Conservation (phyloP, 37 sponge, comb jelly and placozoan species). For the Diacarnus erythraeanus region DNA sequence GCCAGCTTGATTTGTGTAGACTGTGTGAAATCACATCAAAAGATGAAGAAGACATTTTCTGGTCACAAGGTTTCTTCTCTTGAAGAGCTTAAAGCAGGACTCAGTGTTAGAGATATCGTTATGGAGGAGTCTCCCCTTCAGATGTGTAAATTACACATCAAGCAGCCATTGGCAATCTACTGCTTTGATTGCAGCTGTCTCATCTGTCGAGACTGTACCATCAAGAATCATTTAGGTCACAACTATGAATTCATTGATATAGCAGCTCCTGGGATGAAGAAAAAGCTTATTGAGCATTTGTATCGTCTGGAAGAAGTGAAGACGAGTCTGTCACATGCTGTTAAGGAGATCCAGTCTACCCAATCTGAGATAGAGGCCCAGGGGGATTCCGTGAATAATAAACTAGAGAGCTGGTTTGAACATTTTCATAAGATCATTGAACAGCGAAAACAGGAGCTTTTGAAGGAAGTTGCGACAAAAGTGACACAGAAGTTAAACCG, state of each 20-base stretch:
- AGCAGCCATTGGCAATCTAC: conserved; percentile 23
- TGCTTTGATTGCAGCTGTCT: conserved; percentile 41
- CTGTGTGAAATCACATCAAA: conserved; percentile 15
- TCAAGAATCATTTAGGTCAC: conserved; percentile 25
- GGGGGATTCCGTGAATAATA: neutral
- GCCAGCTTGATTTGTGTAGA: too few relatives aligned
- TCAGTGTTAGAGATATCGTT: too few relatives aligned
- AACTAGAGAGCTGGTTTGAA: conserved; percentile 24
- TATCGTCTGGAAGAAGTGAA: conserved; percentile 2
- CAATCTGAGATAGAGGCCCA: conserved; percentile 8
- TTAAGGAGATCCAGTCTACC: neutral
- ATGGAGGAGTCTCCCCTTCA: neutral
- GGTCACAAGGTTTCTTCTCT: conserved; percentile 16
- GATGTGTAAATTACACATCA: neutral
- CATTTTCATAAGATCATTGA: conserved; percentile 11
- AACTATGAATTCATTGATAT: conserved; percentile 27
- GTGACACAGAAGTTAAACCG: neutral
- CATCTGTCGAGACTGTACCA: conserved; percentile 40
- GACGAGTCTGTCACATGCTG: neutral
- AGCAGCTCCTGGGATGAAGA: conserved; percentile 18
- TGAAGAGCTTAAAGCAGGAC: neutral
- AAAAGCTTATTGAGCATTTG: neutral
- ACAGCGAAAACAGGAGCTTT: conserved; percentile 12
- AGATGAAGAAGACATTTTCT: conserved; percentile 4
- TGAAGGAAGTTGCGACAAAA: neutral